These are phyloP conservation scores for Microtus ochrogaster DNA, from an alignment of 2,113 vertebrate species.

Conservation along the genomic window DNA sequence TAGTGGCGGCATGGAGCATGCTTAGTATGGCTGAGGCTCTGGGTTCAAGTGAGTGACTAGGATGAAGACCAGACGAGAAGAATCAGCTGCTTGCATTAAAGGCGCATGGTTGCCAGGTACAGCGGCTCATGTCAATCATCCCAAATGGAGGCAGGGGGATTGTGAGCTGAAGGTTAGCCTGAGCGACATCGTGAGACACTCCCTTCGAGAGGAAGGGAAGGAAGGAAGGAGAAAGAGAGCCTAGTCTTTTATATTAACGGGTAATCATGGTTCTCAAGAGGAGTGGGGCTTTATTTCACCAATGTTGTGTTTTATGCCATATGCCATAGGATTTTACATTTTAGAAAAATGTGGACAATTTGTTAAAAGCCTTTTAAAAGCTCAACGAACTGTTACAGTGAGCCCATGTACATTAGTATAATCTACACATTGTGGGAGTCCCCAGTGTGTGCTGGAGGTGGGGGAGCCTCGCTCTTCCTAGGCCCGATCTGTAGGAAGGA, in stretches of 20 bases:
- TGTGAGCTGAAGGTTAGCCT: background rate
- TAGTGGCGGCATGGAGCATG: background rate
- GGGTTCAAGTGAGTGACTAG: background rate
- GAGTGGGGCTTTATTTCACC: slow-evolving; percentile 36
- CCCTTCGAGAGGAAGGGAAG: background rate
- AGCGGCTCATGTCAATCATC: background rate
- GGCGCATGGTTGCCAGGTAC: background rate
- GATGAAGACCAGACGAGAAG: background rate
- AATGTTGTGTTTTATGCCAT: slow-evolving; percentile 16
- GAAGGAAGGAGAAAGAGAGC: too few species aligned
- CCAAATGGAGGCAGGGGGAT: background rate
- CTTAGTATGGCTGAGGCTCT: background rate
- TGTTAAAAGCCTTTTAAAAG: background rate
- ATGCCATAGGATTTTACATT: background rate
- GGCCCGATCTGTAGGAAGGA: slow-evolving; percentile 3
- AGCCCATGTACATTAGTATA: background rate
- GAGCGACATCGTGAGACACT: background rate
- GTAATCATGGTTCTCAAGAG: background rate
- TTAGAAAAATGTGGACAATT: background rate
- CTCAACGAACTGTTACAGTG: background rate
- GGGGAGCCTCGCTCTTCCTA: background rate
- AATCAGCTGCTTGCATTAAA: background rate
- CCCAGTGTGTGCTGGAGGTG: background rate
- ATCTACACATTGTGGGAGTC: background rate
- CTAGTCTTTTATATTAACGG: background rate